Base-by-base conservation (phyloP, 2,113 vertebrate genomes). In the Phainopepla nitens region DNA sequence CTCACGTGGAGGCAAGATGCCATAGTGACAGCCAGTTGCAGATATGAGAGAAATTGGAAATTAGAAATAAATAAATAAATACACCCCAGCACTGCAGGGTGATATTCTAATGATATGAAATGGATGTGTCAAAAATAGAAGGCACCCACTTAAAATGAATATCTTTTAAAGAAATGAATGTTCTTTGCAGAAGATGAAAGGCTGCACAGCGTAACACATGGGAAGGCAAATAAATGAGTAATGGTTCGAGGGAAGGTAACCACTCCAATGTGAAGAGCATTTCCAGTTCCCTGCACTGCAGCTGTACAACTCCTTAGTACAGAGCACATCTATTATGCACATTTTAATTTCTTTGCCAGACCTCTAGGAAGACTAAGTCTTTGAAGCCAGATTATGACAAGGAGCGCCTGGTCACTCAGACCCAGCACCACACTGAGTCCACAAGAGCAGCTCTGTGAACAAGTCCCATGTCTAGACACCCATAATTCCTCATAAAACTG, bases 51-150 rank as follows among this genome's bases (percentile, higher is more conserved):
- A 92, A 96, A 87, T 3, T 21, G 23, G 86, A 86, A 75, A 82
- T 70, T 49, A 25, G 50, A 71, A 53, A 61, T 61, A 42, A 87
- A 86, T 41, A 91, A 64, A 31, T 82, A 92, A 94, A 85, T n/a
- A 91, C 35, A 57, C 33, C 29, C 62, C 51, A 88, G 76, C 45
- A 70, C n/a, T 54, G 27, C 79, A 94, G 86, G 53, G 29, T 90
- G 91, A 82, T 94, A 95, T 92, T 82, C 87, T 89, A 94, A 95
- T 92, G 80, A 93, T 93, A 68, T 51, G 60, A 96, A 96, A 95
- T 92, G 44, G 44, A 94, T 91, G 85, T 85, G 47, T 92, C 93
- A 91, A 87, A 97, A 97, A 95, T 93, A 97, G 96, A 93, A 87
- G 70, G 95, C 80, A 89, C 87, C 91, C 77, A 93, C 91, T 93